Base-by-base conservation (phyloP, 1,140 invertebrate species). In the Eurosta solidaginis region DNA sequence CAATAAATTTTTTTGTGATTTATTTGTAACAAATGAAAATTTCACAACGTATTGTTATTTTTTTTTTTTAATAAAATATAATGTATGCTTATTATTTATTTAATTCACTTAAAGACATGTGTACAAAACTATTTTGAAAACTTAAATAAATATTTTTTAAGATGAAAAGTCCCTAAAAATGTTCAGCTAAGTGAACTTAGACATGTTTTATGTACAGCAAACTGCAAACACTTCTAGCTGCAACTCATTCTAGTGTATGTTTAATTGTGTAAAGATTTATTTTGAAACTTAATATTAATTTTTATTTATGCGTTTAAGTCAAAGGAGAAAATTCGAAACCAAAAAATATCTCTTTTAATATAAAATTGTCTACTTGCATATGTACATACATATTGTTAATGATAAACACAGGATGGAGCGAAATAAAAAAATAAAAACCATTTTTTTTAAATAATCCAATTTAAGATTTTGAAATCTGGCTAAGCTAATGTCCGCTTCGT, bases 141-240 rank as follows among this genome's bases (percentile, higher is more conserved):
- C 17, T 17, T 49, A 49, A 49, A 49, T 49, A n/a, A n/a, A n/a
- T n/a, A n/a, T n/a, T n/a, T n/a, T n/a, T n/a, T n/a, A n/a, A n/a
- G n/a, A n/a, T n/a, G n/a, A n/a, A n/a, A n/a, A n/a, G n/a, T n/a
- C n/a, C n/a, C n/a, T n/a, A n/a, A n/a, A n/a, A n/a, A n/a, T n/a
- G n/a, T n/a, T n/a, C n/a, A n/a, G n/a, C n/a, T n/a, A n/a, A n/a
- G n/a, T n/a, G n/a, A n/a, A n/a, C n/a, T n/a, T n/a, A n/a, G n/a
- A n/a, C n/a, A n/a, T 20, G 5, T 12, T 40, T 68, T 68, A n/a
- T n/a, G 59, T 20, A 5, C 59, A 68, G 17, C 36, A 7, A 9
- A 68, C 45, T 68, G 6, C 59, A 68, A 47, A 68, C 36, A 68
- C 59, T 68, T 68, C 40, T 68, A 40, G 59, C 59, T 68, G 59